Percentiles rank a stretch among this genome's conserved stretches.
phyloP scores from a whole-genome alignment of 2,888 invertebrate genomes.

The Julus scanicus region DNA sequence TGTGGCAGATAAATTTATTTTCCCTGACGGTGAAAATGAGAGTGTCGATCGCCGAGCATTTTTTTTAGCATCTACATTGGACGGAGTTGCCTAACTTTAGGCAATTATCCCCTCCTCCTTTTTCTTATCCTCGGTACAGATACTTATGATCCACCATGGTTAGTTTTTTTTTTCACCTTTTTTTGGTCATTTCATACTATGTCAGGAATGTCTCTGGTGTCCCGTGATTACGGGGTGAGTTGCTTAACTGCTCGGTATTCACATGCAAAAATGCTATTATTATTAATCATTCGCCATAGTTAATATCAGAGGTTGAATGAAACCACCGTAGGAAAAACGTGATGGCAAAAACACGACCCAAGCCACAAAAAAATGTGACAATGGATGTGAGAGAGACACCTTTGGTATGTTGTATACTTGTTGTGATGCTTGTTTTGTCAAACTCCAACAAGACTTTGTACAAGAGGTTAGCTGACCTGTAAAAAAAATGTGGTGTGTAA shows the following conservation, averaged over 20 bases:
- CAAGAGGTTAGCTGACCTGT: not conserved
- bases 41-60: slow-evolving; percentile 17
- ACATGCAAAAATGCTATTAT: slow-evolving; percentile 32
- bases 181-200: slow-evolving; percentile 35
- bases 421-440: slow-evolving; percentile 32
- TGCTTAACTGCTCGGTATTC: slow-evolving; percentile 29
- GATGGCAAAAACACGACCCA: not conserved
- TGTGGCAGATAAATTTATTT: slow-evolving; percentile 51
- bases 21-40: slow-evolving; percentile 44
- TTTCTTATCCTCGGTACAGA: slow-evolving; percentile 21
- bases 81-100: slow-evolving; percentile 29
- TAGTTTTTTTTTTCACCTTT: not conserved
- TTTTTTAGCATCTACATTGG: not conserved
- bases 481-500: no score
- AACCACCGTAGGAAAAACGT: slow-evolving; percentile 10
- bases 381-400: not conserved
- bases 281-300: not conserved
- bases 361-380: slow-evolving; percentile 5
- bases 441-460: not conserved
- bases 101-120: slow-evolving; percentile 32
- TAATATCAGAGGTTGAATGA: slow-evolving; percentile 31
- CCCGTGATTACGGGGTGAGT: slow-evolving; percentile 34
- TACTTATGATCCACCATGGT: slow-evolving; percentile 21
- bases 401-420: not conserved
- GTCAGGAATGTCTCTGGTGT: slow-evolving; percentile 42